These are phyloP conservation scores for Drosophila aff. DNA, from an alignment of 1,140 invertebrate genomes.

Conservation along the genomic window DNA sequence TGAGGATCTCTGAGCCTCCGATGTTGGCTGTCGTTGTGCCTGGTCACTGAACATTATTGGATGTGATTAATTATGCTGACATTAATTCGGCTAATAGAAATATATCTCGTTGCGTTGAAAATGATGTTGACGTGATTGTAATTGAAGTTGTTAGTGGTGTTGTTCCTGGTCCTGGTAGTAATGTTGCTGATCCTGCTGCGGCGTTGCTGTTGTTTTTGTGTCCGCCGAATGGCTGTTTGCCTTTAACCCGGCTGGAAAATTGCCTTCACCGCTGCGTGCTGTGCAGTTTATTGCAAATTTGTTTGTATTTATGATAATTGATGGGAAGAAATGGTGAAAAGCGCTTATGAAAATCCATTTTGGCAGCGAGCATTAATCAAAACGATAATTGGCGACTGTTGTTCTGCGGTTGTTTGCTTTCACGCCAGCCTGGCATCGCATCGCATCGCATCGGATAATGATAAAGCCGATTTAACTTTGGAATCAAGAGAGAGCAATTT, in stretches of 20 bases:
- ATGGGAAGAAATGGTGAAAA: constrained; percentile 76
- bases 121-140: constrained; percentile 82
- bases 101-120: constrained; percentile 82
- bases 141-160: constrained; percentile 70
- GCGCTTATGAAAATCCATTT: constrained; percentile 77
- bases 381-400: constrained; percentile 79
- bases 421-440: constrained; percentile 40
- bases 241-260: constrained; percentile 74
- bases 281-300: constrained; percentile 83
- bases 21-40: constrained; percentile 38
- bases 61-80: constrained; percentile 82
- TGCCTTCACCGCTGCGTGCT: constrained; percentile 72
- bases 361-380: constrained; percentile 74
- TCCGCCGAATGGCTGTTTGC: constrained; percentile 57
- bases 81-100: constrained; percentile 84
- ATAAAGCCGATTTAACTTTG: constrained; percentile 31
- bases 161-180: constrained; percentile 25
- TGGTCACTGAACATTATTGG: constrained; percentile 63
- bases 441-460: constrained; percentile 30
- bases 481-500: constrained; percentile 17
- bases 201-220: constrained; percentile 27
- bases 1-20: constrained; percentile 26
- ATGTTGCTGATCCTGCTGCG: constrained; percentile 32
- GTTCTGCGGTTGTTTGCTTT: constrained; percentile 54
- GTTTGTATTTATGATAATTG: constrained; percentile 78